Conservation (phyloP, 2,888 invertebrate genomes). For the Caradrina kadenii region DNA sequence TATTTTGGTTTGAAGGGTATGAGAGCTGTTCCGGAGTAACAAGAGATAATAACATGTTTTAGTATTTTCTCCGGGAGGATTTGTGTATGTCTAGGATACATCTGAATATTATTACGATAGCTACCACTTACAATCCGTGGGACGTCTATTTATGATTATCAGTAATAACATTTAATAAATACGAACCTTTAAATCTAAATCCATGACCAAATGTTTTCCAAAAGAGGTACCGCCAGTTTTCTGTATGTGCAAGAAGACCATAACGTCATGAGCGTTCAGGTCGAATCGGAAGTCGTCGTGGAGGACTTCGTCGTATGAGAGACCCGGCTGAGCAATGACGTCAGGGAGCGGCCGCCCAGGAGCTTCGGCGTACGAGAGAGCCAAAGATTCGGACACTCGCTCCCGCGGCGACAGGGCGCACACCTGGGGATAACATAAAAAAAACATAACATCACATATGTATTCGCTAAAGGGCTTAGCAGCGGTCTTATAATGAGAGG, state of each 20-base stretch:
- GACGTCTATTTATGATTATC: no score
- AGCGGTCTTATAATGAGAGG: not conserved
- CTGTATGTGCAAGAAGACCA: conserved; percentile 99
- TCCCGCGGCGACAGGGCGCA: conserved; percentile 93
- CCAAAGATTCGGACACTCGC: conserved; percentile 89
- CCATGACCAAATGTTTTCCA: conserved; percentile 98
- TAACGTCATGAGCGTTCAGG: conserved; percentile 98
- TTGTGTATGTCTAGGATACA: not conserved
- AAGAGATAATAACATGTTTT: not conserved
- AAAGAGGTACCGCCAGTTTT: conserved; percentile 99
- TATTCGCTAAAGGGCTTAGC: not conserved
- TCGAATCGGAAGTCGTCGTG: conserved; percentile 97
- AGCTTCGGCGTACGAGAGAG: conserved; percentile 87
- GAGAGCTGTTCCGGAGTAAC: no score
- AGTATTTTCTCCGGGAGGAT: not conserved
- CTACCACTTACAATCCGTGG: not conserved
- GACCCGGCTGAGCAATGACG: conserved; percentile 91
- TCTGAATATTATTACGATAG: not conserved
- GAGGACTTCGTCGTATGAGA: conserved; percentile 96
- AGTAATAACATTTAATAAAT: not conserved
- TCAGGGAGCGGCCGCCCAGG: conserved; percentile 89
- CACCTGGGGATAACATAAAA: conserved; percentile 88
- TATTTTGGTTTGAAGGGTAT: not conserved
- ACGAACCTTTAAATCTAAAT: conserved; percentile 94
- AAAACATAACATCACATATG: not conserved